Conservation (phyloP, 1,140 invertebrate genomes). For the Rhynchophorus ferrugineus region DNA sequence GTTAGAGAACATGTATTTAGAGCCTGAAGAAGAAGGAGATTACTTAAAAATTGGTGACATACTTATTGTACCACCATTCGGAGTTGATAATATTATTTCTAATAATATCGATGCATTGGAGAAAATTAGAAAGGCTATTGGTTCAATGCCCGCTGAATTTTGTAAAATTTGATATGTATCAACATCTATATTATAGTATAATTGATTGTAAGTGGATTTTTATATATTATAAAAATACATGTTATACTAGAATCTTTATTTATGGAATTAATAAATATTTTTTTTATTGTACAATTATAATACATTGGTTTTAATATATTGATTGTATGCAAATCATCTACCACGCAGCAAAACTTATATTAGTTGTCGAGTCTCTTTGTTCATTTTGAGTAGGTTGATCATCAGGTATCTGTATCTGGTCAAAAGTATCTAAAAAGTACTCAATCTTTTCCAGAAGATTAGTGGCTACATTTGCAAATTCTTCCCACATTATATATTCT, state of each 20-base stretch:
- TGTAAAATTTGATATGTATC: too few species aligned
- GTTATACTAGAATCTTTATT: conserved; percentile 3
- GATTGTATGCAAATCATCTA: too few species aligned
- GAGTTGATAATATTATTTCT: conserved; percentile 31
- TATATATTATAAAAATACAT: background rate
- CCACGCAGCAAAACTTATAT: conserved; percentile 39
- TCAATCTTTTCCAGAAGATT: conserved; percentile 51
- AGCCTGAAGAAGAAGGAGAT: conserved; percentile 31
- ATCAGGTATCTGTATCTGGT: conserved; percentile 28
- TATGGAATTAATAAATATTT: background rate
- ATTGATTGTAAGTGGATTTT: too few species aligned
- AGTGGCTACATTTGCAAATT: conserved; percentile 55
- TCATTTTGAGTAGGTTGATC: conserved; percentile 19
- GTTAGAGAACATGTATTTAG: conserved; percentile 33
- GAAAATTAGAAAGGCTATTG: conserved; percentile 32
- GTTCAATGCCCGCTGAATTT: conserved; percentile 33
- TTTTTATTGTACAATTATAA: background rate
- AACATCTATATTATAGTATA: too few species aligned
- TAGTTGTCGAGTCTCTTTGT: conserved; percentile 35
- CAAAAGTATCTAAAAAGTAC: conserved; percentile 38
- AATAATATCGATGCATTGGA: conserved; percentile 36
- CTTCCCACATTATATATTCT: conserved; percentile 50
- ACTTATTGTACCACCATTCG: conserved; percentile 37
- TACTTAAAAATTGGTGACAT: conserved; percentile 33
- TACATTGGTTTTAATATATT: background rate